phyloP scores from a whole-genome alignment of 2,888 invertebrate genomes.

The Aromia moschata region DNA sequence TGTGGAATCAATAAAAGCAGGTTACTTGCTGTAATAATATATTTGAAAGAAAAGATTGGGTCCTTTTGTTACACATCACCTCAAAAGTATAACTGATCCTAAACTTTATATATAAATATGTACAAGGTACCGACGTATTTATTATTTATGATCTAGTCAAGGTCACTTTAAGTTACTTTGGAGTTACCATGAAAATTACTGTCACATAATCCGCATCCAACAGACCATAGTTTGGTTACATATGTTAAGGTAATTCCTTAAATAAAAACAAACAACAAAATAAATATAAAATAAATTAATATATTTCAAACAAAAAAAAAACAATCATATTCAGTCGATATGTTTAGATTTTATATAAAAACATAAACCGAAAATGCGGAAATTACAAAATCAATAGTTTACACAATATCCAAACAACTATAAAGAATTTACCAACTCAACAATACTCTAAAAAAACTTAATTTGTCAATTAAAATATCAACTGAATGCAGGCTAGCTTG shows the following conservation, averaged over 20 bases:
- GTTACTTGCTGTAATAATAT: conserved; percentile 49
- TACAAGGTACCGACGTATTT: conserved; percentile 61
- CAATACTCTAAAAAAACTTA: conserved; percentile 25
- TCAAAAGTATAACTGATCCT: conserved; percentile 56
- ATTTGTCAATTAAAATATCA: conserved; percentile 35
- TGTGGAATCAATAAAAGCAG: not conserved
- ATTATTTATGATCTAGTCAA: conserved; percentile 58
- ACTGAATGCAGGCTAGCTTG: conserved; percentile 41
- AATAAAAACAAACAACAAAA: conserved; percentile 48
- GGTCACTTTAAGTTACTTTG: conserved; percentile 61
- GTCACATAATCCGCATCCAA: conserved; percentile 31
- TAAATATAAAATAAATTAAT: conserved; percentile 59
- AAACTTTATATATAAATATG: conserved; percentile 55
- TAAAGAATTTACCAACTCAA: conserved; percentile 29
- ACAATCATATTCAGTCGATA: conserved; percentile 56
- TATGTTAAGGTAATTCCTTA: conserved; percentile 18
- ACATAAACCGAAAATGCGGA: conserved; percentile 33
- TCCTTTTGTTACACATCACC: conserved; percentile 60
- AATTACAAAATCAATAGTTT: conserved; percentile 27
- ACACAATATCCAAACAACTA: conserved; percentile 29
- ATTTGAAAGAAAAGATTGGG: conserved; percentile 54
- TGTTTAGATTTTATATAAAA: conserved; percentile 42
- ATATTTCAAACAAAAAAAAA: conserved; percentile 57
- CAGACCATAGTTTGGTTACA: conserved; percentile 55
- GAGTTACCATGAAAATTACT: conserved; percentile 48